phyloP scores from a whole-genome alignment of 2,888 invertebrate species.

The Seira musarum region DNA sequence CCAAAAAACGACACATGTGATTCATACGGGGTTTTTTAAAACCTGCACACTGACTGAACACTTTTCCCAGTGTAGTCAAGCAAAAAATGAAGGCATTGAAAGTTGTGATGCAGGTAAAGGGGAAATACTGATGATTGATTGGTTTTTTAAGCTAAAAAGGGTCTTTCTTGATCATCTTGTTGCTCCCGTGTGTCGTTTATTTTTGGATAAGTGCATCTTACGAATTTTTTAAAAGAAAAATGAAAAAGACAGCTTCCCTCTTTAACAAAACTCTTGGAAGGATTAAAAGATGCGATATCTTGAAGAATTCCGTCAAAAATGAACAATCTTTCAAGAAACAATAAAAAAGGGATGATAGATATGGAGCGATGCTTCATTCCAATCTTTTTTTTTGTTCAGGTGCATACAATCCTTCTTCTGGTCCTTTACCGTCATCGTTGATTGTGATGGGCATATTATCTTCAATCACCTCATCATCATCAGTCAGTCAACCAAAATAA shows the following conservation, averaged over 20 bases:
- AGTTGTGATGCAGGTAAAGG: constrained; percentile 45
- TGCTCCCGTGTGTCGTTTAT: constrained; percentile 20
- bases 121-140: constrained; percentile 58
- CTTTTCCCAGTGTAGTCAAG: background rate
- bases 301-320: constrained; percentile 7
- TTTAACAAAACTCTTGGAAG: background rate
- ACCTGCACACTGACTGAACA: background rate
- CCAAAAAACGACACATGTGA: constrained; percentile 26
- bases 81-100: constrained; percentile 6
- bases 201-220: background rate
- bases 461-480: constrained; percentile 58
- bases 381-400: constrained; percentile 27
- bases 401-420: constrained; percentile 30
- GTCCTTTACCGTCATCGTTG: background rate
- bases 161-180: constrained; percentile 41
- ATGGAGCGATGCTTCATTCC: background rate
- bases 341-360: constrained; percentile 10
- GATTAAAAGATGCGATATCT: constrained; percentile 5
- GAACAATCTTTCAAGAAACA: background rate
- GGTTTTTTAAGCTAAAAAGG: constrained; percentile 61
- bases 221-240: constrained; percentile 22
- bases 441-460: constrained; percentile 35
- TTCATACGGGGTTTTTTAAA: constrained; percentile 30
- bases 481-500: constrained; percentile 60
- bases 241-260: background rate